Conservation (phyloP, 2,888 invertebrate genomes). For the Agapostemon virescens region DNA sequence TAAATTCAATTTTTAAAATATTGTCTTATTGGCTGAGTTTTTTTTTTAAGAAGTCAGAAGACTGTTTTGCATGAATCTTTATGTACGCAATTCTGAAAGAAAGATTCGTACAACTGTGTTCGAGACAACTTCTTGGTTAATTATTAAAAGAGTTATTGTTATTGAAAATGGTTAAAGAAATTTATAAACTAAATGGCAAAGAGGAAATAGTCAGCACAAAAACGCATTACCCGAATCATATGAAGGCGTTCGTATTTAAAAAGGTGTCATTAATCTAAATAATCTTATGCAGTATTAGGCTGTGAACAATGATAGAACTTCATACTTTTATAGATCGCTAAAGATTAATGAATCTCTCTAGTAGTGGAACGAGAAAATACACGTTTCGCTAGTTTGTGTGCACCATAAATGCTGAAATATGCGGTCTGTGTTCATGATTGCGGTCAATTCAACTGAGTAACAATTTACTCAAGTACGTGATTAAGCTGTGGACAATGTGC, state of each 20-base stretch:
- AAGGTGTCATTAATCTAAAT: background rate
- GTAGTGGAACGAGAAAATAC: background rate
- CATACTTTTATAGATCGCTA: background rate
- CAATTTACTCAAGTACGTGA: conserved; percentile 5
- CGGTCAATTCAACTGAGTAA: background rate
- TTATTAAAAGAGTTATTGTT: no score
- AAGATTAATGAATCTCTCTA: background rate
- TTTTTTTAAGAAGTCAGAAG: background rate
- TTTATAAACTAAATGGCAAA: no score
- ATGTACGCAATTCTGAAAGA: no score
- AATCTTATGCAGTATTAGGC: background rate
- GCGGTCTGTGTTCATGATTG: background rate
- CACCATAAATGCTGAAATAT: background rate
- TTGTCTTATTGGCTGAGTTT: no score
- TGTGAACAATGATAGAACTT: background rate
- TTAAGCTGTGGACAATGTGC: background rate
- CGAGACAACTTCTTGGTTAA: no score
- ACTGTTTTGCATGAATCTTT: background rate
- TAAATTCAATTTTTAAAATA: no score
- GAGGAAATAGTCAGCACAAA: background rate
- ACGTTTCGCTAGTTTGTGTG: background rate
- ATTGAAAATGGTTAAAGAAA: no score
- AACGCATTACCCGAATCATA: background rate
- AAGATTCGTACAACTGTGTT: no score
- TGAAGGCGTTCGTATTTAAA: background rate